phyloP scores from a whole-genome alignment of 2,888 invertebrate genomes.

The Monopis laevigella region DNA sequence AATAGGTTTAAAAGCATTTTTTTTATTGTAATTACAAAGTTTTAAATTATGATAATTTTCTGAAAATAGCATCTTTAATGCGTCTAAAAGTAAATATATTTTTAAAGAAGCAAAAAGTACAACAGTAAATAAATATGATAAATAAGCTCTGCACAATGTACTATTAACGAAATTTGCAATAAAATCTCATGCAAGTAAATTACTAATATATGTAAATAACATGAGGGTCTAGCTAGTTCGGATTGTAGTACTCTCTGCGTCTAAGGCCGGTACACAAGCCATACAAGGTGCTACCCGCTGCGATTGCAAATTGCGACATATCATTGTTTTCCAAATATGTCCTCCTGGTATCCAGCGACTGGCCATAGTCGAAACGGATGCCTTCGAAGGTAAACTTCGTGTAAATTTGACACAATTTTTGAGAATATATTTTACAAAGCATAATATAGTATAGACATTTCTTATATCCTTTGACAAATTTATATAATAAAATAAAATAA shows the following conservation, averaged over 20 bases:
- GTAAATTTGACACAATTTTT: too few relatives aligned
- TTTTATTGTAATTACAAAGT: not conserved
- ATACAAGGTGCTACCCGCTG: constrained; percentile 45
- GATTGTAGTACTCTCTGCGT: not conserved
- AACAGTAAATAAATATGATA: too few relatives aligned
- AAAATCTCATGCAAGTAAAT: constrained; percentile 8
- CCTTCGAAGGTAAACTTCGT: too few relatives aligned
- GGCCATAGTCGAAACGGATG: constrained; percentile 3
- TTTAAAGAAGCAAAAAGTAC: too few relatives aligned
- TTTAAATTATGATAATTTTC: too few relatives aligned
- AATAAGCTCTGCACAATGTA: too few relatives aligned
- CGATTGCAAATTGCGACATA: constrained; percentile 60
- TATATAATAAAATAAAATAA: too few relatives aligned
- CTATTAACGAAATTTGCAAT: constrained; percentile 10
- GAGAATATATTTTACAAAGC: too few relatives aligned
- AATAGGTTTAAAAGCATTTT: too few relatives aligned
- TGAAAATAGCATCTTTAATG: not conserved
- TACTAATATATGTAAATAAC: constrained; percentile 5
- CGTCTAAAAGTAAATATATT: not conserved
- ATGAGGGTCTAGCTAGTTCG: too few relatives aligned
- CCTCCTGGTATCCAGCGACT: constrained; percentile 14
- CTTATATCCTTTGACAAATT: too few relatives aligned
- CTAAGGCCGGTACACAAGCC: constrained; percentile 20
- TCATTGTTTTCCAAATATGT: constrained; percentile 47
- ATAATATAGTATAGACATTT: too few relatives aligned